Percentiles rank a stretch among this genome's conserved stretches.
These are phyloP conservation scores for Syritta pipiens DNA, from an alignment of 2,888 invertebrate species.

Conservation along the genomic window DNA sequence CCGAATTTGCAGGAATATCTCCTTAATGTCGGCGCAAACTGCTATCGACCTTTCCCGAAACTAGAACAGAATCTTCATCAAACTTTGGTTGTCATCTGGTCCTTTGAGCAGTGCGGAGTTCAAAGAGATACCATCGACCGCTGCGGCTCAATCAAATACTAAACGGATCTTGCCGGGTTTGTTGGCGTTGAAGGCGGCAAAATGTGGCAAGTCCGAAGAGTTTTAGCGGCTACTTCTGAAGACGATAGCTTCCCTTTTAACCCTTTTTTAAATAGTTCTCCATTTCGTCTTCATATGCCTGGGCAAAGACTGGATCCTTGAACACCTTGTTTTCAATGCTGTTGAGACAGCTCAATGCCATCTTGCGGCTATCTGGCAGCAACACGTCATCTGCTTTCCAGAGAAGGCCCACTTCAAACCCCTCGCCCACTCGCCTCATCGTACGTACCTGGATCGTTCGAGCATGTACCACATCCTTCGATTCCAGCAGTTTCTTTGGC, in stretches of 20 bases:
- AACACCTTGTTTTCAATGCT: slow-evolving; percentile 61
- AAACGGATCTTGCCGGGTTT: slow-evolving; percentile 71
- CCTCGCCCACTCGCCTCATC: slow-evolving; percentile 6
- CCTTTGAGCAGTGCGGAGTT: slow-evolving; percentile 72
- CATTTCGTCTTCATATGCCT: slow-evolving; percentile 47
- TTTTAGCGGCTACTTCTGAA: background rate
- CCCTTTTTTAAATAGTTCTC: slow-evolving; percentile 55
- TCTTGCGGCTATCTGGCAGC: slow-evolving; percentile 42
- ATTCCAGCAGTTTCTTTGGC: background rate
- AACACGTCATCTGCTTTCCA: slow-evolving; percentile 38
- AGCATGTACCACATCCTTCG: background rate
- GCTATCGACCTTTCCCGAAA: slow-evolving; percentile 74
- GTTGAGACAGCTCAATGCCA: slow-evolving; percentile 47
- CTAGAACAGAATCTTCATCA: slow-evolving; percentile 74
- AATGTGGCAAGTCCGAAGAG: slow-evolving; percentile 67
- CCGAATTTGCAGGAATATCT: slow-evolving; percentile 70
- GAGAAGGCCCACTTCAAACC: slow-evolving; percentile 40
- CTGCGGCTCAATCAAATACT: slow-evolving; percentile 73
- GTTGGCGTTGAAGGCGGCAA: slow-evolving; percentile 68
- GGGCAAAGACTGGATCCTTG: slow-evolving; percentile 38
- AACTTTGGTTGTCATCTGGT: slow-evolving; percentile 72
- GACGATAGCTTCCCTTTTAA: slow-evolving; percentile 58
- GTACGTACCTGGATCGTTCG: background rate
- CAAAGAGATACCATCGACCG: background rate
- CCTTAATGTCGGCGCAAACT: slow-evolving; percentile 71